Percentiles rank a stretch among this genome's conserved stretches.
Conservation (phyloP, 2,113 vertebrate genomes). For the Psephotus haematonotus region DNA sequence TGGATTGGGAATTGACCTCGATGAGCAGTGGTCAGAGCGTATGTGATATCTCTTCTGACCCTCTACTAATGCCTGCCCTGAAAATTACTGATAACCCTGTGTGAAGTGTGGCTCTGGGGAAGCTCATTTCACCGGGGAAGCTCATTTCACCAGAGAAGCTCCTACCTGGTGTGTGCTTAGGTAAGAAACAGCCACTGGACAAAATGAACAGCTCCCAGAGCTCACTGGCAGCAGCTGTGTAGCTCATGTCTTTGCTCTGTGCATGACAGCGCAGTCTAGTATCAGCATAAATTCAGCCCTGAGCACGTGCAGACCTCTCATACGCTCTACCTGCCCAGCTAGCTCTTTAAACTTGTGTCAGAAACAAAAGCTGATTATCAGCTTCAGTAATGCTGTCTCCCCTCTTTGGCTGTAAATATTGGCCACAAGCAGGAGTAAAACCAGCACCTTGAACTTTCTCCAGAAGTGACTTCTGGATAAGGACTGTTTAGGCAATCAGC, state of each 20-base stretch:
- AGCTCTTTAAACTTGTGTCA: slow-evolving; percentile 12
- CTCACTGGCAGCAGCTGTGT: neutral
- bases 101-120: neutral
- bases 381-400: neutral
- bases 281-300: slow-evolving; percentile 11
- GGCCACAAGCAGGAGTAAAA: neutral
- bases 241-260: neutral
- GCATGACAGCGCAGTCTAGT: neutral
- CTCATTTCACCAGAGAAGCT: neutral
- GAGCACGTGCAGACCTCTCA: neutral
- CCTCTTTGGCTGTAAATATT: neutral
- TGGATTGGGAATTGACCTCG: neutral
- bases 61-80: neutral
- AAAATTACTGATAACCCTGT: neutral
- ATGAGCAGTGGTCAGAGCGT: neutral
- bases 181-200: neutral
- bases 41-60: neutral
- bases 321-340: neutral
- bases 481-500: neutral
- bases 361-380: slow-evolving; percentile 29
- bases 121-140: neutral
- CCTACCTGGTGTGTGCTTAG: neutral
- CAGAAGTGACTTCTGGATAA: neutral
- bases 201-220: neutral
- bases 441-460: neutral